Evolutionary conservation across 2,888 invertebrate species (phyloP).

Genomic region (Agrotis segetum): DNA sequence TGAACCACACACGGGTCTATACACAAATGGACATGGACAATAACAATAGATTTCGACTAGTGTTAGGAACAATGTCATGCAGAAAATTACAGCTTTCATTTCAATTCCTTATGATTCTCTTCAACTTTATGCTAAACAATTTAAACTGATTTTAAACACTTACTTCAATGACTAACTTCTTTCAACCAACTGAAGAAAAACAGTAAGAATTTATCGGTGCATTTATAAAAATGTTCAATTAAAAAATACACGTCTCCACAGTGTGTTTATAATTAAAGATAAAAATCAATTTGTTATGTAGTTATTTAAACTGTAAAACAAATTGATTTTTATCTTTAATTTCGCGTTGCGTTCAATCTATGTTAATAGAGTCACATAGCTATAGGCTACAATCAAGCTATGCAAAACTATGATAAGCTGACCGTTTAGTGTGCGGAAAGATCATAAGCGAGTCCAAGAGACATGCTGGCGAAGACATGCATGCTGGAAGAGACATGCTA

Average conservation of each 20-base stretch:
- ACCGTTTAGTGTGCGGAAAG: too few relatives aligned
- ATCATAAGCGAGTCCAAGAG: too few relatives aligned
- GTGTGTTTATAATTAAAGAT: background rate
- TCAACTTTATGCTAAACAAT: background rate
- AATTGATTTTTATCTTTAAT: too few relatives aligned
- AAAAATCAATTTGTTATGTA: slow-evolving; percentile 13
- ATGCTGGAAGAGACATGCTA: too few relatives aligned
- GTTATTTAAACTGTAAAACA: too few relatives aligned
- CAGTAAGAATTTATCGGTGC: background rate
- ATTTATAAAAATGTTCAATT: slow-evolving; percentile 1
- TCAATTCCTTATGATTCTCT: background rate
- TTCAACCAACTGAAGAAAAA: background rate
- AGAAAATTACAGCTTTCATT: slow-evolving; percentile 26
- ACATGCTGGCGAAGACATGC: too few relatives aligned
- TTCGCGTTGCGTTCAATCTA: too few relatives aligned
- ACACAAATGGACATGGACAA: too few relatives aligned
- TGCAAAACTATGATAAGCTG: too few relatives aligned
- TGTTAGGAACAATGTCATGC: background rate
- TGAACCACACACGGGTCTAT: too few relatives aligned
- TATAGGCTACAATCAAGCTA: too few relatives aligned
- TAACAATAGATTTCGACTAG: background rate
- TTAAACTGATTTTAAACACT: too few relatives aligned
- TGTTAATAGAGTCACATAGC: background rate
- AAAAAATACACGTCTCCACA: slow-evolving; percentile 3
- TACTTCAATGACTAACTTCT: background rate